A percentile compares a stretch with the other conserved stretches of the same genome.
phyloP scores from a whole-genome alignment of 2,113 vertebrate genomes.

The Podocnemis expansa region DNA sequence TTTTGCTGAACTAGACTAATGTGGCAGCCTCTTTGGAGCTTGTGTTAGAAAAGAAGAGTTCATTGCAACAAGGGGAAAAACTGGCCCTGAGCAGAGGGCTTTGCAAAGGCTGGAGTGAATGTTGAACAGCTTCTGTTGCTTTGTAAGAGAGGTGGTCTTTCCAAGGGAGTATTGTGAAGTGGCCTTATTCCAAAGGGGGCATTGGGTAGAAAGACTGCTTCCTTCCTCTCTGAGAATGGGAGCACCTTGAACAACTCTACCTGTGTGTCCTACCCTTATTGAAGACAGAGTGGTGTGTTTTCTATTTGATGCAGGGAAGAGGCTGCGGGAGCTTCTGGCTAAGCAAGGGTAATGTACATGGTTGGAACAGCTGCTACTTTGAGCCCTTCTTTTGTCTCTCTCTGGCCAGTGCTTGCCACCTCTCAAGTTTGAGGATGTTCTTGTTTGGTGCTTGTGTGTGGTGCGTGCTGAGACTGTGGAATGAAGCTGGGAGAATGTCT shows the following conservation, averaged over 20 bases:
- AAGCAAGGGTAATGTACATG: neutral
- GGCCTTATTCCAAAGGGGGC: neutral
- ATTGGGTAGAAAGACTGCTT: too few relatives aligned
- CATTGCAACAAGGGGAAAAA: neutral
- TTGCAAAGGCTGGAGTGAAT: neutral
- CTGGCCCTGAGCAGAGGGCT: neutral
- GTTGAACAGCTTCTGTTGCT: neutral
- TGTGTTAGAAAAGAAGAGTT: neutral
- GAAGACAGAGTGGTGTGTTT: neutral
- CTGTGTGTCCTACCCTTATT: neutral
- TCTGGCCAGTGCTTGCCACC: neutral
- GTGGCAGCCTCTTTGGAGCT: neutral
- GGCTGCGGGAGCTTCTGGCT: neutral
- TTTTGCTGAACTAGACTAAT: too few relatives aligned
- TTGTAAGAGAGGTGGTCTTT: neutral
- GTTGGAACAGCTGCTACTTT: neutral
- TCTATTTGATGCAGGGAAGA: neutral
- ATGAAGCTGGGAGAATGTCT: neutral
- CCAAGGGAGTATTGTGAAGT: neutral
- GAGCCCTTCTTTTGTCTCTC: neutral
- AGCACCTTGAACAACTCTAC: neutral
- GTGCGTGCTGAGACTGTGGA: neutral
- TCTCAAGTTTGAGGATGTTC: neutral
- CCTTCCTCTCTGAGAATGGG: neutral
- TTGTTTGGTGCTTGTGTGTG: too few relatives aligned